A percentile compares a stretch with the other conserved stretches of the same genome.
These are phyloP conservation scores for Trinectes maculatus DNA, from an alignment of 2,113 vertebrate genomes.

Conservation along the genomic window DNA sequence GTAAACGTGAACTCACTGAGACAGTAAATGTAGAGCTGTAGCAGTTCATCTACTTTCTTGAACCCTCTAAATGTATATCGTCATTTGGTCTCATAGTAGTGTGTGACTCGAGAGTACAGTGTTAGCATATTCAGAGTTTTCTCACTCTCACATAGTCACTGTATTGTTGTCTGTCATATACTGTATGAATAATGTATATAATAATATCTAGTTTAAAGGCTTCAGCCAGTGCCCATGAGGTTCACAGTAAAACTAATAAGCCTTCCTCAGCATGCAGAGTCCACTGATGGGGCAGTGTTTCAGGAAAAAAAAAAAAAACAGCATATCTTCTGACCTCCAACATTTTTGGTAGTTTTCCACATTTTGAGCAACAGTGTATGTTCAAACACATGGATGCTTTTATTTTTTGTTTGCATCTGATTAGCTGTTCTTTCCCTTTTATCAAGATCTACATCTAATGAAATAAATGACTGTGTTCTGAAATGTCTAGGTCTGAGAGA, in stretches of 20 bases:
- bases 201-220: slow-evolving; percentile 16
- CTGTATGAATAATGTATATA: background rate
- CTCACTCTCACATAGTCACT: background rate
- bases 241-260: slow-evolving; percentile 29
- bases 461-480: slow-evolving; percentile 6
- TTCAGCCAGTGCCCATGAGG: slow-evolving; percentile 3
- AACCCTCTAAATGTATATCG: slow-evolving; percentile 5
- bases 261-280: background rate
- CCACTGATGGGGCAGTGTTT: background rate
- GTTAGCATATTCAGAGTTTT: background rate
- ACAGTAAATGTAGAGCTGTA: background rate
- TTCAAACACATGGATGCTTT: slow-evolving; percentile 2
- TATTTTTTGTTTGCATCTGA: slow-evolving; percentile 13
- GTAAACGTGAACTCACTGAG: background rate
- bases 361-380: slow-evolving; percentile 5
- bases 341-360: background rate
- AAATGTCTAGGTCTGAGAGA: slow-evolving; percentile 16
- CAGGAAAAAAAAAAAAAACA: background rate
- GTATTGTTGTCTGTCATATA: background rate
- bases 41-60: slow-evolving; percentile 12
- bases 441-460: slow-evolving; percentile 14
- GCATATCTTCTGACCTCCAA: slow-evolving; percentile 10
- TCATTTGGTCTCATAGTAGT: background rate
- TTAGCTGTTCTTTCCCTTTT: slow-evolving; percentile 11
- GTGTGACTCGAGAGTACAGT: background rate